phyloP scores from a whole-genome alignment of 1,140 invertebrate genomes.

The Augochlora pura region DNA sequence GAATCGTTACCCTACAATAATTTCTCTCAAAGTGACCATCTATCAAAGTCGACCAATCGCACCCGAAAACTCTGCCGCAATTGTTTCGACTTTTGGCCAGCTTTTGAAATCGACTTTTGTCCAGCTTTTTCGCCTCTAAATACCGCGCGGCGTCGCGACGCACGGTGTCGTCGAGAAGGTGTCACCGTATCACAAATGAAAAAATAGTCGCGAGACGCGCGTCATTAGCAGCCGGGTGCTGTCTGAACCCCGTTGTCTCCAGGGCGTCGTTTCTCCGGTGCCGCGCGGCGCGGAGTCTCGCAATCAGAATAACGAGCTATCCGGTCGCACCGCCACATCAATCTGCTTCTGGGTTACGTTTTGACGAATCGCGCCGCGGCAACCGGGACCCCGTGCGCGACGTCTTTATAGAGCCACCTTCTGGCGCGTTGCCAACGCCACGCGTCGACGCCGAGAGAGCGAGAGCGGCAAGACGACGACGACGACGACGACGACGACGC shows the following conservation, averaged over 20 bases:
- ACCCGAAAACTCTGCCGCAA: no score
- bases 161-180: no score
- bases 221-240: neutral
- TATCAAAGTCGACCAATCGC: no score
- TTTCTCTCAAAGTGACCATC: no score
- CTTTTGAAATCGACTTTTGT: no score
- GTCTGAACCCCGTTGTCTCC: conserved; percentile 4
- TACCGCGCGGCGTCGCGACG: no score
- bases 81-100: no score
- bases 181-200: neutral
- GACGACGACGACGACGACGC: no score
- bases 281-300: conserved; percentile 56
- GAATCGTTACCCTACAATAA: no score
- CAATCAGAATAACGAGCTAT: conserved; percentile 76
- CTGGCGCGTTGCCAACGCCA: conserved; percentile 60
- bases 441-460: conserved; percentile 45
- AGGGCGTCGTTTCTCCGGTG: conserved; percentile 7
- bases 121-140: no score
- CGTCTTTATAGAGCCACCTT: conserved; percentile 68
- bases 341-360: conserved; percentile 72
- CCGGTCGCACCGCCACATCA: conserved; percentile 71
- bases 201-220: conserved; percentile 32
- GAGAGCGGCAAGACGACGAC: conserved; percentile 13
- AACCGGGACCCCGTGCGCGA: no score
- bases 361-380: conserved; percentile 76